Base-by-base conservation (phyloP, 1,140 invertebrate genomes). In the Goniozus legneri region DNA sequence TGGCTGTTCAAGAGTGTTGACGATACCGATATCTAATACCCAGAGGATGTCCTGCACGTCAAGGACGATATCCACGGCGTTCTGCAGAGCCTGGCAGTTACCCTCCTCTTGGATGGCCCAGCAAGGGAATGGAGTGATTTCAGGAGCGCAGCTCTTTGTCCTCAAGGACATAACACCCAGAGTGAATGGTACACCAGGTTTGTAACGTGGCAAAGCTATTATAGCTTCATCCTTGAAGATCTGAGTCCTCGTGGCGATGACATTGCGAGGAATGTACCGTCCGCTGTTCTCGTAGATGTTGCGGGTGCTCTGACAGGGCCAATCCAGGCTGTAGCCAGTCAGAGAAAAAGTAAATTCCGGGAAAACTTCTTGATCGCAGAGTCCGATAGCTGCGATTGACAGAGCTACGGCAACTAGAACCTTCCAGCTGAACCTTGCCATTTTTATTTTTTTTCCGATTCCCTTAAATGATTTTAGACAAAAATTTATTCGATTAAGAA, bases 21-120 rank as follows among this genome's bases (percentile, higher is more conserved):
- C 79, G 24, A 85, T 73, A 27, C 85, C 85, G 31, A 77, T 77
- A 56, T 87, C 85, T 35, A 88, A 68, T 2, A 81, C 76, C 85
- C 86, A 88, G 1, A 87, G 62, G n/a, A 82, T 77, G 47, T 81
- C 80, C 60, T 81, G 64, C 12, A 64, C 56, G 62, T 84, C 83
- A 16, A 84, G 50, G 27, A 67, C 72, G 3, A 84, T 60, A 58
- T 85, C 83, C 2, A 84, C 78, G 8, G 74, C 83, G 8, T 76
- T 82, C 47, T 84, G 82, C 2, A 85, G 53, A 0, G 80, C 80
- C 24, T 81, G 65, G 47, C 81, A 82, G 57, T 81, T 81, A 14
- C 80, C 80, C 58, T 83, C 82, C 47, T 83, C 81, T 57, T 84
- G 81, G 18, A 80, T 71, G 6, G 74, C 59, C 82, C 82, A 84